A percentile compares a stretch with the other conserved stretches of the same genome.
Conservation (phyloP, 2,113 vertebrate genomes). For the Podiceps cristatus region DNA sequence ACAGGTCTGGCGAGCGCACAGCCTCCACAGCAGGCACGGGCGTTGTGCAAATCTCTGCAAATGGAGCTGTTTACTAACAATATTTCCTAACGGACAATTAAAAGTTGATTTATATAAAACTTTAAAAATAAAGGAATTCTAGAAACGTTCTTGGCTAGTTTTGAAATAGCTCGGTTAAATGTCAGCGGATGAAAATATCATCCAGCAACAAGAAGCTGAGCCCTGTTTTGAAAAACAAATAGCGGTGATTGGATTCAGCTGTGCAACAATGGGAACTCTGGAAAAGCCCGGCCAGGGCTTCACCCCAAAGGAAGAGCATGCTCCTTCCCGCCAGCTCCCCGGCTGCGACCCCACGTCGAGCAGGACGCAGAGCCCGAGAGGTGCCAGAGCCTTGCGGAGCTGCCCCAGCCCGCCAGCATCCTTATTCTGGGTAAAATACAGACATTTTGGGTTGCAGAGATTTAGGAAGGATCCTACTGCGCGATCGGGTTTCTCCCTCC, state of each 20-base stretch:
- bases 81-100: slow-evolving; percentile 36
- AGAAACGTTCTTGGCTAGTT: slow-evolving; percentile 55
- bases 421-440: neutral
- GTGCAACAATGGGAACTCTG: slow-evolving; percentile 22
- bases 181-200: slow-evolving; percentile 49
- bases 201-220: slow-evolving; percentile 40
- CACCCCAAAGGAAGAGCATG: neutral
- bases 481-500: neutral
- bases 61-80: slow-evolving; percentile 29
- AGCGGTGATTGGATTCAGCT: slow-evolving; percentile 57
- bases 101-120: slow-evolving; percentile 51
- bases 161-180: slow-evolving; percentile 53
- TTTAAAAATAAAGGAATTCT: slow-evolving; percentile 67
- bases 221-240: slow-evolving; percentile 41
- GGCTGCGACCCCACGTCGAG: fast-evolving
- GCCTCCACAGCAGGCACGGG: neutral
- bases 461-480: neutral
- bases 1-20: neutral
- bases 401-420: neutral
- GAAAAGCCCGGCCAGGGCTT: neutral
- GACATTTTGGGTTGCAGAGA: neutral
- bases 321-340: fast-evolving
- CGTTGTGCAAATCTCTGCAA: slow-evolving; percentile 27
- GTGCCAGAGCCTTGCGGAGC: neutral
- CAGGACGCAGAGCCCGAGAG: neutral